Evolutionary conservation across 2,888 invertebrate genomes (phyloP).

Genomic region (Prenolepis imparis): DNA sequence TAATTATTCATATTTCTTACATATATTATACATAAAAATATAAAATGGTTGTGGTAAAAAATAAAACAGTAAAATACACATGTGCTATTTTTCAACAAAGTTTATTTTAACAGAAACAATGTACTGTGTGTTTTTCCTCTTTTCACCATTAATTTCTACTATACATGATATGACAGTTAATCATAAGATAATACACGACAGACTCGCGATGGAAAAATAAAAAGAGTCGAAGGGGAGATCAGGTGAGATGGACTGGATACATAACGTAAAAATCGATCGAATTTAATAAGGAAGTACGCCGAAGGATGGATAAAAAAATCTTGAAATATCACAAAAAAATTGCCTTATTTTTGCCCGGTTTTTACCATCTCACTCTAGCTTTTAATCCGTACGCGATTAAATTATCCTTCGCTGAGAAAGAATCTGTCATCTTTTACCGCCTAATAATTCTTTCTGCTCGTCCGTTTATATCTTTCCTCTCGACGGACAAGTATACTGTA

Average conservation of each 20-base stretch:
- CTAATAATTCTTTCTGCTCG: conserved; percentile 41
- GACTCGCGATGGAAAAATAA: conserved; percentile 79
- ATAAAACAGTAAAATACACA: not conserved
- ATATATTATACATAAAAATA: not conserved
- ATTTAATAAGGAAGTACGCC: conserved; percentile 60
- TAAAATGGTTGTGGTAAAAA: not conserved
- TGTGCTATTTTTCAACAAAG: conserved; percentile 83
- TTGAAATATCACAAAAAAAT: conserved; percentile 83
- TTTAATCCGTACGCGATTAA: conserved; percentile 32
- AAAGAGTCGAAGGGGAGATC: conserved; percentile 65
- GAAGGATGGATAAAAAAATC: conserved; percentile 74
- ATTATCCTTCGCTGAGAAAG: conserved; percentile 27
- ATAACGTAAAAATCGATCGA: conserved; percentile 61
- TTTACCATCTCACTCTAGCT: conserved; percentile 50
- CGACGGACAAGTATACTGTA: conserved; percentile 52
- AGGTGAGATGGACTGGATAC: conserved; percentile 53
- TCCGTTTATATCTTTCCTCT: conserved; percentile 35
- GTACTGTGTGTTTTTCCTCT: conserved; percentile 84
- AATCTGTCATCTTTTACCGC: conserved; percentile 43
- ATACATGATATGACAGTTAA: conserved; percentile 84
- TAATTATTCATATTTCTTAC: not conserved
- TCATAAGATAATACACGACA: conserved; percentile 84
- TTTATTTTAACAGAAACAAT: conserved; percentile 86
- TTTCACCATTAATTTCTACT: conserved; percentile 85
- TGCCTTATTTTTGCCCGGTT: conserved; percentile 78